These are phyloP conservation scores for Otus sunia DNA, from an alignment of 2,113 vertebrate genomes.

Conservation along the genomic window DNA sequence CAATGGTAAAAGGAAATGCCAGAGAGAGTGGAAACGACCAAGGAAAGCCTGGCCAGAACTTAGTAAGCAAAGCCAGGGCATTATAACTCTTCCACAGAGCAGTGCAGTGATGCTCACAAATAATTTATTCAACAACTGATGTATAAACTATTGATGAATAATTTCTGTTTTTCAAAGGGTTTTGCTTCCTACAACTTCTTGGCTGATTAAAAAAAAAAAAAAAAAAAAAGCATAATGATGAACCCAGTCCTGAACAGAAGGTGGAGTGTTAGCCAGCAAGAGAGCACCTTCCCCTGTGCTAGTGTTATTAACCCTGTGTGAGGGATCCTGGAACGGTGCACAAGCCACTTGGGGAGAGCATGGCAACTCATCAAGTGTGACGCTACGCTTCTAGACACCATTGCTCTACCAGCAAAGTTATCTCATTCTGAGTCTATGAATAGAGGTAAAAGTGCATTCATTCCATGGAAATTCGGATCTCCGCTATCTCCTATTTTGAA, in stretches of 20 bases:
- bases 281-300: background rate
- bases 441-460: background rate
- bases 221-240: background rate
- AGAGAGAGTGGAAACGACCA: slow-evolving; percentile 9
- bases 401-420: background rate
- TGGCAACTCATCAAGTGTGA: background rate
- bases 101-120: background rate
- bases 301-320: background rate
- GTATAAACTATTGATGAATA: slow-evolving; percentile 15
- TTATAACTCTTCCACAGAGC: slow-evolving; percentile 23
- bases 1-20: slow-evolving; percentile 34
- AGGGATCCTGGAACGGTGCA: background rate
- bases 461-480: background rate
- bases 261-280: background rate
- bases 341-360: background rate
- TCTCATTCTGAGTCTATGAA: background rate
- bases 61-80: slow-evolving; percentile 34
- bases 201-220: background rate
- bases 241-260: background rate
- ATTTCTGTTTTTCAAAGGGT: background rate
- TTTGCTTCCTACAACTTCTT: slow-evolving; percentile 14
- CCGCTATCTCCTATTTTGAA: background rate
- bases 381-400: accelerated
- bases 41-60: slow-evolving; percentile 20
- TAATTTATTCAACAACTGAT: background rate